A percentile compares a stretch with the other conserved stretches of the same genome.
Conservation (phyloP, 35 echinoderm and acorn worm genomes). For the Acanthaster planci region DNA sequence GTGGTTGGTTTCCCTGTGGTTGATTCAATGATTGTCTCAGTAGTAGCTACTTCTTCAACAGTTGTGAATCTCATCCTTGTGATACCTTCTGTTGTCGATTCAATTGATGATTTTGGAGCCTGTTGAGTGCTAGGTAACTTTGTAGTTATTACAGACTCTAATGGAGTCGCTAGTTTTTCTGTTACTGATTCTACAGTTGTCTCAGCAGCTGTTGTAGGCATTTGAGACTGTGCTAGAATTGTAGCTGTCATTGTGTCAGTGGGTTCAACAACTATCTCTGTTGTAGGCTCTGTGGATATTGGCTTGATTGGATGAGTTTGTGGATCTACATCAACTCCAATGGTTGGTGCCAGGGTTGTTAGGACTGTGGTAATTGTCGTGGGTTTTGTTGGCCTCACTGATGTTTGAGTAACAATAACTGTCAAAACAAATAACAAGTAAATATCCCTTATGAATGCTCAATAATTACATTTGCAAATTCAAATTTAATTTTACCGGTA, state of each 20-base stretch:
- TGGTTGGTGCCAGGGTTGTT: background rate
- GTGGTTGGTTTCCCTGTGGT: background rate
- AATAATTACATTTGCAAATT: too few species aligned
- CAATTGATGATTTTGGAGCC: background rate
- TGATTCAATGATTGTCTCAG: background rate
- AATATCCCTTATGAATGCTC: background rate
- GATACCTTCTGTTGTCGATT: too few species aligned
- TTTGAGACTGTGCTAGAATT: slow-evolving; percentile 23
- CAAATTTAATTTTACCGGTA: too few species aligned
- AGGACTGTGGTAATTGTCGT: slow-evolving; percentile 15
- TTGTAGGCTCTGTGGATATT: background rate
- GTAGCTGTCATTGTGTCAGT: slow-evolving; percentile 4
- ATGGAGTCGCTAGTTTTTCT: background rate
- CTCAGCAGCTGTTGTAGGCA: background rate
- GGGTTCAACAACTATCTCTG: slow-evolving; percentile 3
- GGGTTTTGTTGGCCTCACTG: slow-evolving; percentile 33
- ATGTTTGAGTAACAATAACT: slow-evolving; percentile 39
- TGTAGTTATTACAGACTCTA: background rate
- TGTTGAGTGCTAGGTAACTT: background rate
- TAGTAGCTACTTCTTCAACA: too few species aligned
- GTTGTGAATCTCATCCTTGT: too few species aligned
- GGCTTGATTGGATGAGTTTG: background rate
- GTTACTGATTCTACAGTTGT: slow-evolving; percentile 18
- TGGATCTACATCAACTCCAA: background rate
- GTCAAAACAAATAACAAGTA: background rate